A percentile compares a stretch with the other conserved stretches of the same genome.
Evolutionary conservation across 2,888 invertebrate genomes (phyloP).

Genomic region (Malthinus seriepunctatus): DNA sequence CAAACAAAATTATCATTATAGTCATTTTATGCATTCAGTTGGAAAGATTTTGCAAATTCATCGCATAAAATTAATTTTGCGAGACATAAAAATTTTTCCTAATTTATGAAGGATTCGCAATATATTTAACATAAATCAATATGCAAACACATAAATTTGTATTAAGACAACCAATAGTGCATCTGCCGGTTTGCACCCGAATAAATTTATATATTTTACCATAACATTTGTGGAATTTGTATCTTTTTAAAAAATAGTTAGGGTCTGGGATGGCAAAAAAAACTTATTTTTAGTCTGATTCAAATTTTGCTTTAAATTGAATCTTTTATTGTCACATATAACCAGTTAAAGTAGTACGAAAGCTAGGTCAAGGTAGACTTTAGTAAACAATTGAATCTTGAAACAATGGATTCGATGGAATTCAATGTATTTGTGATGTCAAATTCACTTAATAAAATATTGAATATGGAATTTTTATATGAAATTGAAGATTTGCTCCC

Average conservation of each 20-base stretch:
- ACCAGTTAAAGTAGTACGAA: constrained; percentile 29
- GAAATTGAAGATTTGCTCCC: neutral
- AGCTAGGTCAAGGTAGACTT: constrained; percentile 47
- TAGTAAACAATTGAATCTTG: constrained; percentile 42
- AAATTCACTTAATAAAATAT: constrained; percentile 24
- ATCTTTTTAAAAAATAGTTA: neutral
- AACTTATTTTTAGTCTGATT: neutral
- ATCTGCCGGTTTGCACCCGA: constrained; percentile 32
- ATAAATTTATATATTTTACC: constrained; percentile 42
- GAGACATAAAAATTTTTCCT: constrained; percentile 4
- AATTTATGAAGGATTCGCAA: constrained; percentile 13
- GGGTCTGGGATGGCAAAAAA: neutral
- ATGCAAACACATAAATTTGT: constrained; percentile 26
- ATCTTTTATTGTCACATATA: constrained; percentile 12
- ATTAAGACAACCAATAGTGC: constrained; percentile 27
- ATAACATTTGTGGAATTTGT: constrained; percentile 40
- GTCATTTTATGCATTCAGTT: too few species aligned
- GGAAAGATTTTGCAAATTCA: too few species aligned
- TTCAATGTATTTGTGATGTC: constrained; percentile 33
- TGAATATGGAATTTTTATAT: constrained; percentile 7
- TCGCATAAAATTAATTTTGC: neutral
- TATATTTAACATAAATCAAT: constrained; percentile 26
- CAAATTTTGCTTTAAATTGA: constrained; percentile 2
- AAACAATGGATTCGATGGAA: constrained; percentile 41
- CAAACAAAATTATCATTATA: too few species aligned